phyloP scores from a whole-genome alignment of 2,888 invertebrate genomes.

The Acanthoscelides obtectus region DNA sequence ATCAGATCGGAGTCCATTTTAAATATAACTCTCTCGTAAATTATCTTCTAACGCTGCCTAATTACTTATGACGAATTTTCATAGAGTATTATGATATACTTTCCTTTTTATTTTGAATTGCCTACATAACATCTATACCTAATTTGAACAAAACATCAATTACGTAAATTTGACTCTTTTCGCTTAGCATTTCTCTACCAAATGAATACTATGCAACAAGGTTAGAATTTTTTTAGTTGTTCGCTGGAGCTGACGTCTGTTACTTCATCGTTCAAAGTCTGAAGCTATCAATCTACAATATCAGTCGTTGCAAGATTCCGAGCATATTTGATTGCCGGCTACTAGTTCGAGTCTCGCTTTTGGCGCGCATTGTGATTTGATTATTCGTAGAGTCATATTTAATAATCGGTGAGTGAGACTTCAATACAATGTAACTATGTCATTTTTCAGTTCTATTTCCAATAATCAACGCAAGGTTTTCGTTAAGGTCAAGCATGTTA shows the following conservation, averaged over 20 bases:
- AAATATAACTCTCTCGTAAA: no score
- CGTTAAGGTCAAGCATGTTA: no score
- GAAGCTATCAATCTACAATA: no score
- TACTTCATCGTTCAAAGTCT: neutral
- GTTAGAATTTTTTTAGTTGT: neutral
- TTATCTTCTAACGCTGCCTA: no score
- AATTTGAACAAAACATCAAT: neutral
- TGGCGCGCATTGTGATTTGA: neutral
- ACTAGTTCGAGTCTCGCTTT: neutral
- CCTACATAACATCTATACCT: neutral
- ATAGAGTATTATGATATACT: no score
- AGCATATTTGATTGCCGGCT: neutral
- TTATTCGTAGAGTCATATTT: neutral
- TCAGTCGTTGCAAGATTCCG: neutral
- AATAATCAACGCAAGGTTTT: no score
- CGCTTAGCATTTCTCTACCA: neutral
- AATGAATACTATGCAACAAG: neutral
- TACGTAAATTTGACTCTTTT: neutral
- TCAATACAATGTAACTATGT: no score
- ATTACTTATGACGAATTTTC: no score
- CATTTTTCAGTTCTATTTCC: no score
- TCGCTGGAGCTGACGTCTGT: neutral
- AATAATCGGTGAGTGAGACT: neutral
- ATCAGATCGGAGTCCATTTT: no score
- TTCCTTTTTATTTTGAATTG: no score